These are phyloP conservation scores for Lethocerus indicus DNA, from an alignment of 1,140 invertebrate species.

Conservation along the genomic window DNA sequence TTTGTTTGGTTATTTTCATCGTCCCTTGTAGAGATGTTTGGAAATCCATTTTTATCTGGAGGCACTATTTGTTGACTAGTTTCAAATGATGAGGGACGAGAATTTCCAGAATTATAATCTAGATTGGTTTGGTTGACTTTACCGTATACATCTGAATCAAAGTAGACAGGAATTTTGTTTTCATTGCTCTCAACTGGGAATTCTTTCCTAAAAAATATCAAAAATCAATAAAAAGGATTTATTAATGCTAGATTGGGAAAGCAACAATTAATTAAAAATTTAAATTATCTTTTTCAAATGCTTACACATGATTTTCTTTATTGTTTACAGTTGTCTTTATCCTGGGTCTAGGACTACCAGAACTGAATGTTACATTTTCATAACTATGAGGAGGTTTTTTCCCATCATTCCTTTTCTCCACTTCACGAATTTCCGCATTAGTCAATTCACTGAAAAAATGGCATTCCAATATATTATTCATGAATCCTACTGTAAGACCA, in stretches of 20 bases:
- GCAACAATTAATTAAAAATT: neutral
- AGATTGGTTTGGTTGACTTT: neutral
- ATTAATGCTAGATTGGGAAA: neutral
- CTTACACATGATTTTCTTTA: neutral
- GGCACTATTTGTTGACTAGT: neutral
- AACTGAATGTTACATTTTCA: conserved; percentile 15
- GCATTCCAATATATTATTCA: neutral
- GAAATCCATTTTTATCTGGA: neutral
- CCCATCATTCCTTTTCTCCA: conserved; percentile 1
- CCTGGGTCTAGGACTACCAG: conserved; percentile 35
- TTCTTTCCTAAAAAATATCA: conserved; percentile 1
- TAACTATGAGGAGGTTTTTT: conserved; percentile 10
- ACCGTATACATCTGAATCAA: conserved; percentile 18
- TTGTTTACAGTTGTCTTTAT: conserved; percentile 33
- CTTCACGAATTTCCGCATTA: neutral
- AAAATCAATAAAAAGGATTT: neutral
- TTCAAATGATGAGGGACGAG: neutral
- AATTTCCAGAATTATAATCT: neutral
- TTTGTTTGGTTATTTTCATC: neutral
- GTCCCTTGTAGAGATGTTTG: neutral
- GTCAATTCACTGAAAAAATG: neutral
- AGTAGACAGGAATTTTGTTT: neutral
- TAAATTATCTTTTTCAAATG: neutral
- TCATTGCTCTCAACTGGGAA: neutral
- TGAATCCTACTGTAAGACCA: neutral